These are phyloP conservation scores for Zosterops hypoxanthus DNA, from an alignment of 2,113 vertebrate species.

Conservation along the genomic window DNA sequence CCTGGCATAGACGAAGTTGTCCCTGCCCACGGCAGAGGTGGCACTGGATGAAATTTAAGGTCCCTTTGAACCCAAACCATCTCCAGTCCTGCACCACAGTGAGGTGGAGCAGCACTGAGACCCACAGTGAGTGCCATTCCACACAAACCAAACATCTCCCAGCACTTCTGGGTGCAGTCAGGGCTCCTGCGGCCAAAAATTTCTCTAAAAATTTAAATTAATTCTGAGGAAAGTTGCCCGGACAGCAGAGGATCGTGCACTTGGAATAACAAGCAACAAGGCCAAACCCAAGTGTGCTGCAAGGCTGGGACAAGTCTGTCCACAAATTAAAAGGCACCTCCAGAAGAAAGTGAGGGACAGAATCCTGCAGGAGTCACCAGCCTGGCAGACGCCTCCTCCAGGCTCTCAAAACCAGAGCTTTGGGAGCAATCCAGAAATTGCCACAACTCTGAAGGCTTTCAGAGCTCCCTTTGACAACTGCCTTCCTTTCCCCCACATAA, in stretches of 20 bases:
- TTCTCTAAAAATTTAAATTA: neutral
- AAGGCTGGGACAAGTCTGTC: neutral
- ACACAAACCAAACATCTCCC: neutral
- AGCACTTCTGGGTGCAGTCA: neutral
- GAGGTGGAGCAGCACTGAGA: neutral
- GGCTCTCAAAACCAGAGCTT: neutral
- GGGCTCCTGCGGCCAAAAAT: neutral
- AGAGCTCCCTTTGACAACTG: neutral
- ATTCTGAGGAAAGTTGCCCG: neutral
- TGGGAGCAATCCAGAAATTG: neutral
- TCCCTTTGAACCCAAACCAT: neutral
- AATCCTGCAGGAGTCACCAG: neutral
- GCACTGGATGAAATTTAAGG: neutral
- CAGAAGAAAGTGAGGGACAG: neutral
- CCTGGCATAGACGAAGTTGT: neutral
- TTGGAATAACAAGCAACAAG: neutral
- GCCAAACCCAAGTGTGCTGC: neutral
- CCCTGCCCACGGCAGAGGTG: neutral
- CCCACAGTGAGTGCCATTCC: neutral
- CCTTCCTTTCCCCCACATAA: neutral
- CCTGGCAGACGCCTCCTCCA: neutral
- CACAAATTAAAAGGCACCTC: neutral
- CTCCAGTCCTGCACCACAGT: neutral
- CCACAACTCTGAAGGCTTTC: neutral
- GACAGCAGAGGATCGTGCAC: neutral